phyloP scores from a whole-genome alignment of 1,140 invertebrate species.

The Trichomalopsis sarcophagae region DNA sequence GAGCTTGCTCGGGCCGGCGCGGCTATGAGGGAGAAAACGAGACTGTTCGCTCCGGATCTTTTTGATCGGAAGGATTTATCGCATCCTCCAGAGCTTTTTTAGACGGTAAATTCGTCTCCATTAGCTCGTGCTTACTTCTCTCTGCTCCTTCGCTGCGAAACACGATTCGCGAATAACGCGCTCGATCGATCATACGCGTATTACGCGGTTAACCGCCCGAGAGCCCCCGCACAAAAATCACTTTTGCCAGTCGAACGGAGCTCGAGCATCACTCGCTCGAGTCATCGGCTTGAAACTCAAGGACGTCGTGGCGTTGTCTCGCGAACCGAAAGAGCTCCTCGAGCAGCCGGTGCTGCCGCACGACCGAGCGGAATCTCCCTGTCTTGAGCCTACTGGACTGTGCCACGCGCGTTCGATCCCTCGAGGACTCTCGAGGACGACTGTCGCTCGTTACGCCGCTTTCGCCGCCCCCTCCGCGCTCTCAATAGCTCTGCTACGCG shows the following conservation, averaged over 20 bases:
- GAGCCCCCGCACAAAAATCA: conserved; percentile 4
- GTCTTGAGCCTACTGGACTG: conserved; percentile 66
- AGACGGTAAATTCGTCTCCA: conserved; percentile 24
- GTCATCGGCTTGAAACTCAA: background rate
- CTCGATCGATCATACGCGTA: background rate
- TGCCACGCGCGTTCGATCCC: conserved; percentile 60
- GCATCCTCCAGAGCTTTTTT: conserved; percentile 45
- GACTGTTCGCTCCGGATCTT: conserved; percentile 37
- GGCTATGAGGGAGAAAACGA: conserved; percentile 29
- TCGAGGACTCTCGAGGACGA: conserved; percentile 63
- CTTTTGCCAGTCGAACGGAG: background rate
- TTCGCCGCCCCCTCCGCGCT: background rate
- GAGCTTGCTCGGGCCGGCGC: conserved; percentile 8
- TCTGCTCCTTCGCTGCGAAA: background rate
- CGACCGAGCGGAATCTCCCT: conserved; percentile 67
- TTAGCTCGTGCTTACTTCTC: background rate
- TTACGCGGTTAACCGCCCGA: background rate
- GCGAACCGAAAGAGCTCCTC: background rate
- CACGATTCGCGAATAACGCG: background rate
- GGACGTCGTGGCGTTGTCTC: background rate
- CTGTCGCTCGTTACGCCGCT: conserved; percentile 37
- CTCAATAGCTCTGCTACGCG: too few relatives aligned
- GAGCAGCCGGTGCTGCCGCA: background rate
- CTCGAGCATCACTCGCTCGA: background rate
- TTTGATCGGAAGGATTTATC: conserved; percentile 52